Base-by-base conservation (phyloP, 2,797 vertebrate genomes). In the Psittacula echo region DNA sequence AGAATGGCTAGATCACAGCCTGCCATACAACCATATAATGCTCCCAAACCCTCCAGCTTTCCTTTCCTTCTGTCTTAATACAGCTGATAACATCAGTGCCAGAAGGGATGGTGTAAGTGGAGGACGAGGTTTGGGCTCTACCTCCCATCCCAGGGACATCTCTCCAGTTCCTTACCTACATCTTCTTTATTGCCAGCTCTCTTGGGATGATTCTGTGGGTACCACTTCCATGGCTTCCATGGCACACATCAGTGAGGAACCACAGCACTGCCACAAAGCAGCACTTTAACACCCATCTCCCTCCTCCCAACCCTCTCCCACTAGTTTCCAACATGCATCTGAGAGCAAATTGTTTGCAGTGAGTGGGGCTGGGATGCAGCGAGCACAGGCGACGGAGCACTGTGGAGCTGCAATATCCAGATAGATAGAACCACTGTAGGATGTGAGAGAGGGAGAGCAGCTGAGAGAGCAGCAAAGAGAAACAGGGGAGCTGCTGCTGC, bases 401-500 rank as follows among this genome's bases (percentile, higher is more conserved):
- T 5, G 4, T 17, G 73, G 32, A n/a, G 30, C 42, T 21, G 50
- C 44, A 23, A 27, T 70, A 80, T 22, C 32, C 85, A 53, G 44
- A 34, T 10, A 50, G 68, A 67, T 58, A 73, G 34, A 79, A 64
- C 30, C 56, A 32, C 24, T 0, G 0, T 13, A 22, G 60, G 80
- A 37, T 27, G 32, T 0, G 1, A 62, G 79, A 56, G 53, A 60
- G 51, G 60, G 39, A 94, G 72, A 87, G 39, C 56, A 87, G 87
- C 58, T 65, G 94, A 87, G 84, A 51, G 90, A 48, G 89, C 78
- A 85, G 65, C 78, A 87, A 67, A 58, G 12, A 3, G 9, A 20
- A 75, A 80, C 0, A 1, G 83, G 76, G 87, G 89, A 94, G 93
- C 84, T 85, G 78, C 89, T 80, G 7, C 13, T 85, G 89, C 94